Conservation (phyloP, 1,140 invertebrate species). For the Pogonus chalceus region DNA sequence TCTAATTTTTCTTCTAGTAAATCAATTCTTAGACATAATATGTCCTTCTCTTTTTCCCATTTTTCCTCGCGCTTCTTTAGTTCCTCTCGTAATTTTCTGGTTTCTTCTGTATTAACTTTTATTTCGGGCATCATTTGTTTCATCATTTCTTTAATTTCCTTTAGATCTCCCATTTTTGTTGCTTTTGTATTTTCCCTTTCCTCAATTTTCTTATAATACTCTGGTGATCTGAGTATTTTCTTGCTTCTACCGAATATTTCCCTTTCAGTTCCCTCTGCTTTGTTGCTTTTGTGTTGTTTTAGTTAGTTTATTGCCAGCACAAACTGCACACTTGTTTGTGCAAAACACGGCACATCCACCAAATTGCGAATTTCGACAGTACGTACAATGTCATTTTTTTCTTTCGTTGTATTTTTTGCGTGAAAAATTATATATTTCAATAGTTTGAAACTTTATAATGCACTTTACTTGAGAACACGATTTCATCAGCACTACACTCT, state of each 20-base stretch:
- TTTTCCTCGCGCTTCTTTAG: neutral
- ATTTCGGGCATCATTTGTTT: neutral
- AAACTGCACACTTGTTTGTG: no score
- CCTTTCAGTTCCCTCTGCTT: neutral
- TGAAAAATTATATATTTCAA: no score
- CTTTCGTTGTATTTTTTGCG: no score
- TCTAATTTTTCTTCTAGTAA: neutral
- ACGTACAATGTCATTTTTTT: no score
- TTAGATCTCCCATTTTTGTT: no score
- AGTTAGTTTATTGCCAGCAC: no score
- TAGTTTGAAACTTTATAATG: no score
- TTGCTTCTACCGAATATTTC: neutral
- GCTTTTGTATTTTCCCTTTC: no score
- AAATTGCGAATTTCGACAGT: no score
- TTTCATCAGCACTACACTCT: no score
- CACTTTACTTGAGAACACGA: no score
- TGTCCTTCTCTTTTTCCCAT: neutral
- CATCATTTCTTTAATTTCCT: neutral
- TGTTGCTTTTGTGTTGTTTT: neutral
- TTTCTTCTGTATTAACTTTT: neutral
- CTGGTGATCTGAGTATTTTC: neutral
- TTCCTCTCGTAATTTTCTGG: neutral
- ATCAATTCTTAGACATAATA: neutral
- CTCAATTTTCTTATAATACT: neutral
- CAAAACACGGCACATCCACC: no score